These are phyloP conservation scores for Acrobasis repandana DNA, from an alignment of 2,888 invertebrate genomes.

Conservation along the genomic window DNA sequence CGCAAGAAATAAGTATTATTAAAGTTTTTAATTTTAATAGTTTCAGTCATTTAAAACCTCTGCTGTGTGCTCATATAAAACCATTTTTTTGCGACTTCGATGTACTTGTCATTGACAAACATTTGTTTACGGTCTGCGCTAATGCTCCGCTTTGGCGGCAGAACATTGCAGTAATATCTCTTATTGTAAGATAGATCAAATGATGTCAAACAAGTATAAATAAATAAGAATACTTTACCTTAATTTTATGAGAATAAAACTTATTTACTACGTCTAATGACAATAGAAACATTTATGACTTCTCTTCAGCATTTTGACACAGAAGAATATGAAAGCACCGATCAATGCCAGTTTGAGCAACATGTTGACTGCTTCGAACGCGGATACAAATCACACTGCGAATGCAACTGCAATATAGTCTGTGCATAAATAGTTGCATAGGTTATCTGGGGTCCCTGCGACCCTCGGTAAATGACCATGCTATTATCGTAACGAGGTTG, in stretches of 20 bases:
- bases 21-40: too few relatives aligned
- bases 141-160: too few relatives aligned
- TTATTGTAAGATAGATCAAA: background rate
- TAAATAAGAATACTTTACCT: constrained; percentile 6
- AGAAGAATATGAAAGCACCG: constrained; percentile 64
- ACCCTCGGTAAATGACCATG: constrained; percentile 38
- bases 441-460: constrained; percentile 42
- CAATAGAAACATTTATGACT: constrained; percentile 50
- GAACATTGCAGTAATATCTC: too few relatives aligned
- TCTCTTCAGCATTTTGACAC: constrained; percentile 64
- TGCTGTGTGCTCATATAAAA: too few relatives aligned
- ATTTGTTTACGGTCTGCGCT: too few relatives aligned
- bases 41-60: too few relatives aligned
- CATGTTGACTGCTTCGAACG: constrained; percentile 50
- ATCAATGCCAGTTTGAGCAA: constrained; percentile 68
- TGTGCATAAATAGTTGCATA: constrained; percentile 31
- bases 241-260: constrained; percentile 12
- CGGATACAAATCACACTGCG: constrained; percentile 44
- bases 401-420: constrained; percentile 24
- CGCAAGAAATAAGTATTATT: too few relatives aligned
- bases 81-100: too few relatives aligned
- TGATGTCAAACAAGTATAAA: background rate
- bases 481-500: constrained; percentile 42
- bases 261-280: constrained; percentile 36
- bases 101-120: too few relatives aligned